Evolutionary conservation across 2,113 vertebrate genomes (phyloP).

Genomic region (Shinisaurus crocodilurus): DNA sequence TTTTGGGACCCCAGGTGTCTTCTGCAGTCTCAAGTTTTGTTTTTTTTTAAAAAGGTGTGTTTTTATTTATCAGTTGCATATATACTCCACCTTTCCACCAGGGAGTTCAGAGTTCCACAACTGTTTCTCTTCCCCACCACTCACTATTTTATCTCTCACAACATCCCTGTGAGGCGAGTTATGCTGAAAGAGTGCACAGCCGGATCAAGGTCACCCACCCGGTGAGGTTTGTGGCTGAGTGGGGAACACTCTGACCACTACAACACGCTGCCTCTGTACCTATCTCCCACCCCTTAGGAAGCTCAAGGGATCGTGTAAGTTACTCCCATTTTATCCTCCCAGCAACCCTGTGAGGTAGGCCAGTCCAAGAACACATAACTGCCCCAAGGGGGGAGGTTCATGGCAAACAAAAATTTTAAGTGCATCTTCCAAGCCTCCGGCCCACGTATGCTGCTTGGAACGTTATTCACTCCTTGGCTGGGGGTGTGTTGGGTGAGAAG

Average conservation of each 20-base stretch:
- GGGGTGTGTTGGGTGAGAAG: not conserved
- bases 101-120: no score
- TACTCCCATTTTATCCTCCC: not conserved
- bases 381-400: not conserved
- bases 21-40: no score
- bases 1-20: not conserved
- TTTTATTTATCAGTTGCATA: not conserved
- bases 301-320: not conserved
- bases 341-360: not conserved
- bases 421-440: not conserved
- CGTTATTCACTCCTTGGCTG: no score
- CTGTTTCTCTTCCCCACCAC: no score
- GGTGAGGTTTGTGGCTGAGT: no score
- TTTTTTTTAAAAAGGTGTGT: not conserved
- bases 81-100: not conserved
- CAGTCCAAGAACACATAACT: not conserved
- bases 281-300: not conserved
- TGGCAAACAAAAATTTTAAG: not conserved
- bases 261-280: not conserved
- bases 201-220: no score
- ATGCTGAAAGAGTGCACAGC: not conserved
- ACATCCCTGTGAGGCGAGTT: not conserved
- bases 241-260: no score
- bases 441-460: not conserved
- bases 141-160: not conserved